Evolutionary conservation across 2,888 invertebrate genomes (phyloP).

Genomic region (Agriopis marginaria): DNA sequence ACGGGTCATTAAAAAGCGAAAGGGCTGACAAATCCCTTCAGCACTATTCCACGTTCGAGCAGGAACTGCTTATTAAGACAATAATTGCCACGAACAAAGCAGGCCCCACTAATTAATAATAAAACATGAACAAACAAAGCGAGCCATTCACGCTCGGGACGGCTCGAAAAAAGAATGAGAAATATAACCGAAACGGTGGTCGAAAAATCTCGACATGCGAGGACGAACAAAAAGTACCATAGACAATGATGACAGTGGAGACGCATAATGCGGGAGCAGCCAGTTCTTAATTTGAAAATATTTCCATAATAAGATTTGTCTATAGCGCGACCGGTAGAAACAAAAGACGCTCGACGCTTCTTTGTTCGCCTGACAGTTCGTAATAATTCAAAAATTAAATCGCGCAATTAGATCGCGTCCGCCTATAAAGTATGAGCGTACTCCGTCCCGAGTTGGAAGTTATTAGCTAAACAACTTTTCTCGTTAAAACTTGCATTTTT

Average conservation of each 20-base stretch:
- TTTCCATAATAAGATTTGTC: slow-evolving; percentile 87
- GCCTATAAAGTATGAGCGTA: slow-evolving; percentile 50
- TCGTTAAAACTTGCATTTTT: slow-evolving; percentile 78
- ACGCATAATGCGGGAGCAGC: slow-evolving; percentile 86
- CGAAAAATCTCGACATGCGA: slow-evolving; percentile 85
- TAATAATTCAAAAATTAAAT: slow-evolving; percentile 80
- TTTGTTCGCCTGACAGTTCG: slow-evolving; percentile 78
- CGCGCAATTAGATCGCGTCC: slow-evolving; percentile 67
- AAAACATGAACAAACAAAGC: slow-evolving; percentile 85
- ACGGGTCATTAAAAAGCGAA: slow-evolving; percentile 68
- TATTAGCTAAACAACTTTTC: slow-evolving; percentile 81
- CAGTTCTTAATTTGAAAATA: slow-evolving; percentile 86
- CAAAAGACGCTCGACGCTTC: slow-evolving; percentile 71
- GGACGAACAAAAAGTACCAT: slow-evolving; percentile 82
- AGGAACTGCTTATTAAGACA: slow-evolving; percentile 86
- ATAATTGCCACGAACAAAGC: slow-evolving; percentile 86
- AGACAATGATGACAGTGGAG: slow-evolving; percentile 85
- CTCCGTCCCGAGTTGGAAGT: slow-evolving; percentile 48
- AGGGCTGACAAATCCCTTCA: slow-evolving; percentile 75
- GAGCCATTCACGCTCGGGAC: slow-evolving; percentile 83
- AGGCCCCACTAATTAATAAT: slow-evolving; percentile 85
- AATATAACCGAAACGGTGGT: slow-evolving; percentile 85
- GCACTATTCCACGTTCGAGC: slow-evolving; percentile 75
- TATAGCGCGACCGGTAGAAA: slow-evolving; percentile 79
- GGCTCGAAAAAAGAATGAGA: slow-evolving; percentile 71